Evolutionary conservation across 2,888 invertebrate species (phyloP).

Genomic region (Papilio gigon): DNA sequence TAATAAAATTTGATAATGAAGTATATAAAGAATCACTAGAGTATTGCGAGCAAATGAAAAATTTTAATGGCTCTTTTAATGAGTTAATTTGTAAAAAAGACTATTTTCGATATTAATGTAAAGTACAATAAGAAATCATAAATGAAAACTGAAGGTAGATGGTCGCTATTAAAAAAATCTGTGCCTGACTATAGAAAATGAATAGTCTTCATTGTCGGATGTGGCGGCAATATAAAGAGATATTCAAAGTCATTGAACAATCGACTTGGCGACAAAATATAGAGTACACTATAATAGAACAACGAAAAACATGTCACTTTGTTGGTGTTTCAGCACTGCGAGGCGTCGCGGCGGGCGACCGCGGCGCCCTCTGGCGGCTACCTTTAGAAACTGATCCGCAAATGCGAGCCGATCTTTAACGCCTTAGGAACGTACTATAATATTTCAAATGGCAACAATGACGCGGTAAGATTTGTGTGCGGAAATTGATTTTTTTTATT

Average conservation of each 20-base stretch:
- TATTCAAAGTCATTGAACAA: slow-evolving; percentile 57
- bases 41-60: too few relatives aligned
- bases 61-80: neutral
- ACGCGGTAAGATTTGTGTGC: slow-evolving; percentile 79
- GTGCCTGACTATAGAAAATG: neutral
- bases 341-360: slow-evolving; percentile 63
- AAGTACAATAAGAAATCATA: slow-evolving; percentile 14
- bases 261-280: slow-evolving; percentile 64
- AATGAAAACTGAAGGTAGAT: neutral
- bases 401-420: slow-evolving; percentile 62
- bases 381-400: slow-evolving; percentile 52
- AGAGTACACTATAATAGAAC: slow-evolving; percentile 60
- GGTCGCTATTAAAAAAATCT: neutral
- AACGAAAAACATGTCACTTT: slow-evolving; percentile 75
- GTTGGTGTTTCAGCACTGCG: slow-evolving; percentile 77
- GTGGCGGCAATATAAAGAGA: slow-evolving; percentile 32
- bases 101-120: neutral
- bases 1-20: too few relatives aligned
- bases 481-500: slow-evolving; percentile 80
- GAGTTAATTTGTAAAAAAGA: neutral
- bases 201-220: slow-evolving; percentile 33
- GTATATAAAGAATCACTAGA: too few relatives aligned
- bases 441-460: slow-evolving; percentile 79
- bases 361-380: slow-evolving; percentile 66
- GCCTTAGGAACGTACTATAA: slow-evolving; percentile 63